phyloP scores from a whole-genome alignment of 2,797 vertebrate genomes.

The Aselliscus stoliczkanus region DNA sequence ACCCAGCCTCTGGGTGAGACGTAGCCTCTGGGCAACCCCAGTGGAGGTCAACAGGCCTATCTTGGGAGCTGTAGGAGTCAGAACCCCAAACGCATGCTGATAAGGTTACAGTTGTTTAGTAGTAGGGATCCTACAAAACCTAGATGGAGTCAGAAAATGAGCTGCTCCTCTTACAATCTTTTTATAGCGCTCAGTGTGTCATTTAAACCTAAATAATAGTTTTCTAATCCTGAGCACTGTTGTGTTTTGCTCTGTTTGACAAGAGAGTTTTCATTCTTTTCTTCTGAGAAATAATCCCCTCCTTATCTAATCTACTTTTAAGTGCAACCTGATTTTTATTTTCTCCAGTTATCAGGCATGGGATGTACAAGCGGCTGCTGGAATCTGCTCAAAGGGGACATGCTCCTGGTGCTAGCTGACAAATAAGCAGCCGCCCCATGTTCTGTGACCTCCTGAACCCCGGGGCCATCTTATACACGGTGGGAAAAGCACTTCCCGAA shows the following conservation, averaged over 20 bases:
- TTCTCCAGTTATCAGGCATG: neutral
- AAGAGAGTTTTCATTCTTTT: neutral
- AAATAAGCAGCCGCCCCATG: neutral
- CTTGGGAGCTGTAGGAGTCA: neutral
- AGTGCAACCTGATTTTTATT: neutral
- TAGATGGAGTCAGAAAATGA: neutral
- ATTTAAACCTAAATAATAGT: neutral
- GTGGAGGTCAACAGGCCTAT: no score
- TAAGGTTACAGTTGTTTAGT: neutral
- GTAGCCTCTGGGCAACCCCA: neutral
- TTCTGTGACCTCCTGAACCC: neutral
- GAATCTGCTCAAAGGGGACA: neutral
- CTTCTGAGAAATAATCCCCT: neutral
- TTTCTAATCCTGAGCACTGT: neutral
- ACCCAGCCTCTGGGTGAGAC: neutral
- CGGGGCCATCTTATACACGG: neutral
- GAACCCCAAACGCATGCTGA: neutral
- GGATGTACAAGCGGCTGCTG: neutral
- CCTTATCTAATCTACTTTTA: constrained; percentile 7
- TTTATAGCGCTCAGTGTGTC: neutral
- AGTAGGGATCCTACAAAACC: neutral
- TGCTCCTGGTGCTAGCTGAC: neutral
- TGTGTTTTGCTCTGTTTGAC: neutral
- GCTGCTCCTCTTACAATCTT: neutral
- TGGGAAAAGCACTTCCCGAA: neutral